Conservation (phyloP, 64 coral and sea anemone genomes). For the Montipora sp. region DNA sequence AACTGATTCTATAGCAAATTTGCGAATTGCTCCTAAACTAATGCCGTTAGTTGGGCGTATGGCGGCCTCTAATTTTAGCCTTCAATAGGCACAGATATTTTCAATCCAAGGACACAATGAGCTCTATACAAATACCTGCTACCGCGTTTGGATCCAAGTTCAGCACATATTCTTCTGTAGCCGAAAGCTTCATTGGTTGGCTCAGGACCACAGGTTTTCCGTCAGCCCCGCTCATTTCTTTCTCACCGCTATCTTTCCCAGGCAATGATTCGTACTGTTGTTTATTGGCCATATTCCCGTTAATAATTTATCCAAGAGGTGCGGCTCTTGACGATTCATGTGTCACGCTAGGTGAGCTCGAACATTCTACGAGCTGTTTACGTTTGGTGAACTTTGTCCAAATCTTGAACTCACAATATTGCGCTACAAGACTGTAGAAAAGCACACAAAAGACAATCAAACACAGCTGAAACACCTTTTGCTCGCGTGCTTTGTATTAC, state of each 20-base stretch:
- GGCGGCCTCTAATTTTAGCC: neutral
- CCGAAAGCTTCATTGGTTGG: slow-evolving; percentile 34
- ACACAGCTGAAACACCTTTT: too few relatives aligned
- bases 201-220: slow-evolving; percentile 5
- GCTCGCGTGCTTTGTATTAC: too few relatives aligned
- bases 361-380: neutral
- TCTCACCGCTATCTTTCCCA: slow-evolving; percentile 20
- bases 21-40: too few relatives aligned
- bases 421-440: neutral
- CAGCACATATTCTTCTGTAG: slow-evolving; percentile 70
- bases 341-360: slow-evolving; percentile 18
- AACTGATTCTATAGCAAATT: too few relatives aligned
- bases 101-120: neutral
- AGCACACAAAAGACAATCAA: too few relatives aligned
- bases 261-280: slow-evolving; percentile 65
- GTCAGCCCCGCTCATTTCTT: neutral
- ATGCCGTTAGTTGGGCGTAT: neutral
- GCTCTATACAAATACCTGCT: neutral
- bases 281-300: slow-evolving; percentile 15
- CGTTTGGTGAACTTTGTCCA: neutral
- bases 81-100: neutral
- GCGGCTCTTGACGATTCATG: neutral
- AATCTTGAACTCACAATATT: neutral
- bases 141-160: slow-evolving; percentile 61
- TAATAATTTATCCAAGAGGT: slow-evolving; percentile 40